Evolutionary conservation across 2,113 vertebrate genomes (phyloP), one percentile per base, ranked within the genome.

Genomic region (Carettochelys insculpta): DNA sequence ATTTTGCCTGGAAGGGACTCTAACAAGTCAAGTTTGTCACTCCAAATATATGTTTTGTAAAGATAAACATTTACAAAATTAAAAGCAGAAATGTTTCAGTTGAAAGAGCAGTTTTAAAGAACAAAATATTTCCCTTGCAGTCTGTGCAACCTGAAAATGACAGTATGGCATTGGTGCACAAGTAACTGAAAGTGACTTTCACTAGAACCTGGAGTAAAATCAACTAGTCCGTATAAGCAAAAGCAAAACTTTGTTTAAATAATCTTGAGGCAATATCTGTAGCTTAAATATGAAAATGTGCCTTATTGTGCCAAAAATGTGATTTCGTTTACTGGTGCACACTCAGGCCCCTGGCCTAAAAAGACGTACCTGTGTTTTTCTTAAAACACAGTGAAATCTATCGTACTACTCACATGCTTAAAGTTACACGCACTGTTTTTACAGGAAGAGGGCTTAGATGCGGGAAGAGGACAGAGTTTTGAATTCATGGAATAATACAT

Each of bases 91-190:
- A 89, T 89, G 92, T 88, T 95, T 95, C 84, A 97, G 83, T 95
- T 91, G 68, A 73, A 65, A 20, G 24, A 43, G n/a, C 89, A 95
- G 71, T 87, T 96, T 91, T 84, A 94, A 83, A 94, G 92, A 94
- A 95, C 96, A 94, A 95, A 92, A 95, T 97, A 96, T 95, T 95
- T 73, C 95, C 94, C 94, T 94, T 96, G 89, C 92, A 96, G 94
- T 85, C 94, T 90, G 93, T 95, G 92, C 92, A 92, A 52, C 85
- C 90, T 82, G 88, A 76, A 82, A 86, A 96, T 89, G 94, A 92
- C 87, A 90, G 71, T 89, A 47, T 56, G 85, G 54, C 90, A 51
- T 92, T 96, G 93, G 81, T 94, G 90, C 90, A 85, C 85, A 29
- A 75, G 84, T 4, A 52, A 77, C 81, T 92, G 92, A 94, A 96